phyloP scores from a whole-genome alignment of 1,140 invertebrate species.

The Latrodectus geometricus region DNA sequence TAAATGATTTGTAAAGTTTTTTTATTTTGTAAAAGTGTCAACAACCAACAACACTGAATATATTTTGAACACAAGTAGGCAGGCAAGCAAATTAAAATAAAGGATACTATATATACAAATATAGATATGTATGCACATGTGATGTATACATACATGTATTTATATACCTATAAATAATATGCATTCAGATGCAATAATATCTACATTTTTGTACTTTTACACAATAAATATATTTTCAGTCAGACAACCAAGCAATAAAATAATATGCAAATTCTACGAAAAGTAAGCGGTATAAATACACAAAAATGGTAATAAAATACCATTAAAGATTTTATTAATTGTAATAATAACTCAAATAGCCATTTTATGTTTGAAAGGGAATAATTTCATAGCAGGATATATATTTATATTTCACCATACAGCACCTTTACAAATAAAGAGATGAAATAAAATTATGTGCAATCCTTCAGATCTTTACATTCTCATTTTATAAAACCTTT shows the following conservation, averaged over 20 bases:
- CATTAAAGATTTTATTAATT: constrained; percentile 29
- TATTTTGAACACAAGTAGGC: constrained; percentile 58
- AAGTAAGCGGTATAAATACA: constrained; percentile 52
- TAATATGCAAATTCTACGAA: constrained; percentile 40
- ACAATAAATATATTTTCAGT: constrained; percentile 51
- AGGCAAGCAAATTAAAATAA: constrained; percentile 46
- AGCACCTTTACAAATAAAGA: constrained; percentile 45
- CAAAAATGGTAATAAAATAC: constrained; percentile 55
- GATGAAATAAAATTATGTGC: constrained; percentile 12
- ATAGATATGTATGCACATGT: constrained; percentile 52
- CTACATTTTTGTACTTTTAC: constrained; percentile 61
- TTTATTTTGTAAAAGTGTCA: constrained; percentile 61
- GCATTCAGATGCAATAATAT: constrained; percentile 50
- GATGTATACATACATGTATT: constrained; percentile 35
- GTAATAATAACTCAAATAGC: constrained; percentile 23
- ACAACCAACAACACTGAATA: constrained; percentile 61
- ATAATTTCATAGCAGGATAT: constrained; percentile 33
- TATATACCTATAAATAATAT: constrained; percentile 51
- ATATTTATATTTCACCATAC: constrained; percentile 15
- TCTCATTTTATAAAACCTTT: neutral
- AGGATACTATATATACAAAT: constrained; percentile 55
- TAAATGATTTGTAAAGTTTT: constrained; percentile 59
- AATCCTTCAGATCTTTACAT: neutral
- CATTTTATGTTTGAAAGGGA: constrained; percentile 33
- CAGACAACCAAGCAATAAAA: constrained; percentile 46